phyloP scores from a whole-genome alignment of 2,113 vertebrate genomes.

The Thalassoma bifasciatum region DNA sequence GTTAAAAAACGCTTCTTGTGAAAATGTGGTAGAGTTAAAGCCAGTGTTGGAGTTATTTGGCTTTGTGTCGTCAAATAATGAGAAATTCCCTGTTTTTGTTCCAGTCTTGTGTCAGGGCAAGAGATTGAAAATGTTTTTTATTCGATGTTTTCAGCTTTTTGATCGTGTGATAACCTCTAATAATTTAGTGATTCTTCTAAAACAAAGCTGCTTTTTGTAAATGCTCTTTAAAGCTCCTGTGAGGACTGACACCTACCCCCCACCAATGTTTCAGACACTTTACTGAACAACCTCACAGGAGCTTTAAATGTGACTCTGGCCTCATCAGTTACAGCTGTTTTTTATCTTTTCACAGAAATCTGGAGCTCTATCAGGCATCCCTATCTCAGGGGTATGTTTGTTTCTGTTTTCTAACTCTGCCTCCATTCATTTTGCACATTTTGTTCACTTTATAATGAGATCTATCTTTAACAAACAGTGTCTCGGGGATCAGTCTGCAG shows the following conservation, averaged over 20 bases:
- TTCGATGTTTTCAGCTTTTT: neutral
- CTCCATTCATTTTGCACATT: neutral
- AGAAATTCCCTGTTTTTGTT: neutral
- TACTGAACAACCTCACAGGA: conserved; percentile 72
- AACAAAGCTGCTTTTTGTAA: no score
- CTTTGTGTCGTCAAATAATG: conserved; percentile 61
- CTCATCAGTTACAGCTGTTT: neutral
- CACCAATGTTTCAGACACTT: no score
- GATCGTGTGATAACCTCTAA: no score
- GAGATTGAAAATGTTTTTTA: no score
- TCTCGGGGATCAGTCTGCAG: conserved; percentile 91
- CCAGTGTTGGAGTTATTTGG: conserved; percentile 53
- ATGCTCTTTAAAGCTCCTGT: neutral
- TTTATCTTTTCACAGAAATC: conserved; percentile 85
- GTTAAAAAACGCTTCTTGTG: neutral
- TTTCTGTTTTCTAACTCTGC: neutral
- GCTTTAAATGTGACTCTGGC: no score
- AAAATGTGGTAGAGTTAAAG: conserved; percentile 17
- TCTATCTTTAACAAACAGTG: conserved; percentile 47
- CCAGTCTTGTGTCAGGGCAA: no score
- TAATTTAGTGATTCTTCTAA: no score
- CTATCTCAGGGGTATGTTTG: conserved; percentile 93
- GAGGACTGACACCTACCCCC: no score
- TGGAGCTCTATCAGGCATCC: conserved; percentile 90
- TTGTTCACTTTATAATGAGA: neutral